These are phyloP conservation scores for Brachionus rubens DNA, from an alignment of 1,140 invertebrate genomes.

Conservation along the genomic window DNA sequence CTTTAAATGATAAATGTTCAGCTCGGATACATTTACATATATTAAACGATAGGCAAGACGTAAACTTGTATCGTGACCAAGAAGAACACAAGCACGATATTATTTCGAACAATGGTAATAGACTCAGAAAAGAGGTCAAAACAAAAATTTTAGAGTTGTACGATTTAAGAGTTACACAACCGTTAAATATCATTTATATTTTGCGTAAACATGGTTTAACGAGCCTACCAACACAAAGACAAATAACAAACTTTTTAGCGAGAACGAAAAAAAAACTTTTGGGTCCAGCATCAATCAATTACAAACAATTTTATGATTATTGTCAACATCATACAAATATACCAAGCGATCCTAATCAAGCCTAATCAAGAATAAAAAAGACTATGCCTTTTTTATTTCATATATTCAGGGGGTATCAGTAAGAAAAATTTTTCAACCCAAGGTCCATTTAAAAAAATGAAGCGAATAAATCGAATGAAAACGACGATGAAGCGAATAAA, in stretches of 20 bases:
- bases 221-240: not conserved
- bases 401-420: no score
- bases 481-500: no score
- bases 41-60: not conserved
- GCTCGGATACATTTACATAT: not conserved
- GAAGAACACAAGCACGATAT: not conserved
- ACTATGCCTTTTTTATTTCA: no score
- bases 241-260: not conserved
- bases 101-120: not conserved
- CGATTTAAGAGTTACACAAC: not conserved
- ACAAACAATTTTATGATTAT: not conserved
- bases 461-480: no score
- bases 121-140: not conserved
- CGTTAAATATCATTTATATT: not conserved
- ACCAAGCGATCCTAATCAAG: not conserved
- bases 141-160: not conserved
- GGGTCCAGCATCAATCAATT: not conserved
- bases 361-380: no score
- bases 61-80: not conserved
- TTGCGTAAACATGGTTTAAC: not conserved
- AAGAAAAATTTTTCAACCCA: no score
- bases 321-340: not conserved
- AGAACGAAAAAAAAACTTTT: not conserved
- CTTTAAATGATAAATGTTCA: not conserved
- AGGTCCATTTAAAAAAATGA: no score